Base-by-base conservation (phyloP, 1,140 invertebrate genomes). In the Calosoma granatense region DNA sequence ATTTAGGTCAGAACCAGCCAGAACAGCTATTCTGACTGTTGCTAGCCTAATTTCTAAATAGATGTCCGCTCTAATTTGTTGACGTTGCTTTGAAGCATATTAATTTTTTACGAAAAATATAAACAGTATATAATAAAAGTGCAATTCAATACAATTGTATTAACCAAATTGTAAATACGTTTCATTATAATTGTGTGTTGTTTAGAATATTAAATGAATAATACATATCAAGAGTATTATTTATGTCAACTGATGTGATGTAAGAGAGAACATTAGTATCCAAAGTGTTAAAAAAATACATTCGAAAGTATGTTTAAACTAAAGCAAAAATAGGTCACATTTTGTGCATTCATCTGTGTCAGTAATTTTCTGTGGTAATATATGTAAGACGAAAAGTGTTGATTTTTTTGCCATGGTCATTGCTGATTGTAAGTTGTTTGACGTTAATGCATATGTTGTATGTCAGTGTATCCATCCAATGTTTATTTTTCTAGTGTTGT, bases 1-100 rank as follows among this genome's bases (percentile, higher is more conserved):
- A 61, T 59, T 63, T 55, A 63, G 63, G 64, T 47, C 51, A 51
- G 39, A 26, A 53, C 54, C 39, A 43, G 53, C 55, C 36, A 26
- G 41, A 39, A 23, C 58, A 53, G 55, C 52, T 64, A 56, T 59
- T 43, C 43, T 55, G 54, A 23, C 30, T 53, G 54, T 61, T 53
- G 26, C 26, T 39, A 52, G 54, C 36, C 60, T 41, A 52, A 54
- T 47, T 36, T 21, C 20, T 23, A 56, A 55, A 20, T 30, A 22
- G 26, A 12, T 4, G 20, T 55, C n/a, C 17, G 14, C 36, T 14
- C 17, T 36, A 26, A 11, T 22, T 55, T 55, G 20, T 26, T 15
- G 22, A 55, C 14, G 26, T 55, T 4, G 14, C 3, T 26, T 58
- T 19, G 39, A 54, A 56, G 14, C 20, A 59, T 55, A 56, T n/a